Conservation (phyloP, 2,113 vertebrate genomes). For the Chascanopsetta lugubris region DNA sequence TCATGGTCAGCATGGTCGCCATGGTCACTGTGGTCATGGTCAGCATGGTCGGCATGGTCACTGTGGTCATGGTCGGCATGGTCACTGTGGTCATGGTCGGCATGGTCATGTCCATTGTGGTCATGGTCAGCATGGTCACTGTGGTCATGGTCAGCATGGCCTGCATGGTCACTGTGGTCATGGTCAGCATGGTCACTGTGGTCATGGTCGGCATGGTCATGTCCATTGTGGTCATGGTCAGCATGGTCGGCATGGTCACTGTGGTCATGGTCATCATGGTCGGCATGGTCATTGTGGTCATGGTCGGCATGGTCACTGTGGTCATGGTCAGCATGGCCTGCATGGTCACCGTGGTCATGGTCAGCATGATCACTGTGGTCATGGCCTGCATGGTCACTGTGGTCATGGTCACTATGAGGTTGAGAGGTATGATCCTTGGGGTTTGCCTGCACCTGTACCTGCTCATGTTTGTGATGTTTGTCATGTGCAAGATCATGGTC, state of each 20-base stretch:
- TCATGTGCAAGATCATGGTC: slow-evolving; percentile 40
- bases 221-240: neutral
- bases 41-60: neutral
- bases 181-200: neutral
- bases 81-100: slow-evolving; percentile 9
- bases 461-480: slow-evolving; percentile 45
- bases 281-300: neutral
- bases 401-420: slow-evolving; percentile 6
- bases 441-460: neutral
- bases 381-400: slow-evolving; percentile 2
- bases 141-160: slow-evolving; percentile 5
- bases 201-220: neutral
- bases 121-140: slow-evolving; percentile 5
- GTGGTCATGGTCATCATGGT: neutral
- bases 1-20: neutral
- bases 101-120: slow-evolving; percentile 2
- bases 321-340: neutral
- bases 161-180: neutral
- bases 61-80: slow-evolving; percentile 7
- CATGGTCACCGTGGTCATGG: neutral
- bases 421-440: slow-evolving; percentile 30
- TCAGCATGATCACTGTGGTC: neutral
- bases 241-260: neutral
- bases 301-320: neutral
- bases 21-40: slow-evolving; percentile 7